Conservation (phyloP, 2,888 invertebrate genomes). For the Eupeodes latifasciatus region DNA sequence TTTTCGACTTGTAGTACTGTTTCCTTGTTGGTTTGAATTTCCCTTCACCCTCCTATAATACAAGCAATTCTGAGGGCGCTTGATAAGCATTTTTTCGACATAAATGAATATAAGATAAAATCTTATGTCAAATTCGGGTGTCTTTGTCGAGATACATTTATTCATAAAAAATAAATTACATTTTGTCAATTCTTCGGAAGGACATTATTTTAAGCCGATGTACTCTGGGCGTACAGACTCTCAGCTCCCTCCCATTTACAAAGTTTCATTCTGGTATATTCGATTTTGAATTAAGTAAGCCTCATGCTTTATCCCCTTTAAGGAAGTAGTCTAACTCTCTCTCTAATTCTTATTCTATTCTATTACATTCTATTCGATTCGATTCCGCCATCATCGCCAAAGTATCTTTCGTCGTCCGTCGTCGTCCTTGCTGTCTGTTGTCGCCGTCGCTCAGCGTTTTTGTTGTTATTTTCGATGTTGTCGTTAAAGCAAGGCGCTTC, state of each 20-base stretch:
- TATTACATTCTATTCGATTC: not conserved
- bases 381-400: conserved; percentile 21
- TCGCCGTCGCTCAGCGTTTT: not conserved
- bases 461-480: not conserved
- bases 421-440: not conserved
- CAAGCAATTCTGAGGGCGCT: too few species aligned
- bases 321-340: conserved; percentile 62
- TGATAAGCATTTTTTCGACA: too few species aligned
- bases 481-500: conserved; percentile 55
- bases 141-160: too few species aligned
- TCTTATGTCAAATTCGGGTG: too few species aligned
- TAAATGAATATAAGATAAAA: too few species aligned
- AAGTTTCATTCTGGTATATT: not conserved
- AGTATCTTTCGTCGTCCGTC: not conserved
- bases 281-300: conserved; percentile 31
- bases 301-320: conserved; percentile 42
- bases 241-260: not conserved
- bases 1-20: too few species aligned
- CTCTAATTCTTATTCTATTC: not conserved
- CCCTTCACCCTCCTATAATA: too few species aligned
- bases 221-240: not conserved
- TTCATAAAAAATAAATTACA: too few species aligned
- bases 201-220: not conserved
- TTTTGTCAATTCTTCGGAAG: too few species aligned
- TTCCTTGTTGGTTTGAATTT: too few species aligned